Evolutionary conservation across 2,113 vertebrate species (phyloP).

Genomic region (Turdus rufiventris): DNA sequence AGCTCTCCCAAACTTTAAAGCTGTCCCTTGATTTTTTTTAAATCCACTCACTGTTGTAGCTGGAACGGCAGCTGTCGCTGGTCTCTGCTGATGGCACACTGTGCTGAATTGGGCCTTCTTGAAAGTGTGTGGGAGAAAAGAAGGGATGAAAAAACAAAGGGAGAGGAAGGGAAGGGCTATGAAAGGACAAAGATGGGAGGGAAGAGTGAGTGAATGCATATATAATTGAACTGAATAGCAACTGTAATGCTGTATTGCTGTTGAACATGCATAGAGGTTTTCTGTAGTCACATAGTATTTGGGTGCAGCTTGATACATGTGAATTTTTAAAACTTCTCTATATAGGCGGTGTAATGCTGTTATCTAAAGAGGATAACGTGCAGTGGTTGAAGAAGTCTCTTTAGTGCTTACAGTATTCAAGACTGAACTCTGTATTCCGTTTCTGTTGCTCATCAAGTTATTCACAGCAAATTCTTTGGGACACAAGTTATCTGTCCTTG

Average conservation of each 20-base stretch:
- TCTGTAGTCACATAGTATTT: background rate
- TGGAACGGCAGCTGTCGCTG: background rate
- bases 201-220: background rate
- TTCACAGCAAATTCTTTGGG: background rate
- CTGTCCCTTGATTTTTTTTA: background rate
- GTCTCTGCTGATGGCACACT: background rate
- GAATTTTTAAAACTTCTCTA: background rate
- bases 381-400: background rate
- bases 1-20: constrained; percentile 36
- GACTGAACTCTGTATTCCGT: background rate
- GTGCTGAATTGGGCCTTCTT: constrained; percentile 40
- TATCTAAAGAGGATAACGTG: background rate
- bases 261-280: background rate
- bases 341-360: background rate
- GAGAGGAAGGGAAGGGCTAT: constrained; percentile 21
- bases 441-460: background rate
- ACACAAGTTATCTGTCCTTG: background rate
- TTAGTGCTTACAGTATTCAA: background rate
- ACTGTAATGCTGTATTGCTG: background rate
- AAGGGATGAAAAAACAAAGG: constrained; percentile 8
- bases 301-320: background rate
- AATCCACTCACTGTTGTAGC: constrained; percentile 15
- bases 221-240: background rate
- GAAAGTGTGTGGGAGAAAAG: constrained; percentile 27
- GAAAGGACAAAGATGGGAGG: constrained; percentile 32